phyloP scores from a whole-genome alignment of 2,888 invertebrate genomes.

The Eumacrocentrus americanus region DNA sequence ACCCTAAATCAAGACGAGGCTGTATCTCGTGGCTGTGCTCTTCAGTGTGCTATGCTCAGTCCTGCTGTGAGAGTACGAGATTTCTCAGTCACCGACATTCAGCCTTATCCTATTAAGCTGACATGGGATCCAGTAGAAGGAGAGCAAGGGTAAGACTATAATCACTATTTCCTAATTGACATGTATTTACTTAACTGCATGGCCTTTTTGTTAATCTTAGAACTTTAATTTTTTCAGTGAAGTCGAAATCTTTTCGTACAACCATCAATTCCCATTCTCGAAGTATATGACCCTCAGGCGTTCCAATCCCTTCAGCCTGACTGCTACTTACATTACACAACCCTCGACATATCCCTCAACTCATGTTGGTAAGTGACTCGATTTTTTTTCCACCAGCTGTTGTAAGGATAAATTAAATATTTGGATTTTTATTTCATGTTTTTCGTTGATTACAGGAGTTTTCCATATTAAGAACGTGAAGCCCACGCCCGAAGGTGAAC shows the following conservation, averaged over 20 bases:
- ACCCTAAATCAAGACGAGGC: constrained; percentile 99
- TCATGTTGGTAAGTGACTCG: constrained; percentile 77
- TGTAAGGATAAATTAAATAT: too few species aligned
- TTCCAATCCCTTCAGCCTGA: constrained; percentile 85
- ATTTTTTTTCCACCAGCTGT: too few species aligned
- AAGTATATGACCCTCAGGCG: constrained; percentile 93
- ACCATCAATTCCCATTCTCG: constrained; percentile 91
- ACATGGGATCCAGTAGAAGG: constrained; percentile 76
- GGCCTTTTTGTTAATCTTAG: not conserved
- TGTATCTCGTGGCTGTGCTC: constrained; percentile 93
- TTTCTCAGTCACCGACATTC: constrained; percentile 91
- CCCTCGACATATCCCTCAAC: constrained; percentile 76
- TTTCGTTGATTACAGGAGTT: constrained; percentile 64
- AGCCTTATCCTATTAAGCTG: constrained; percentile 86
- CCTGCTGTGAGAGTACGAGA: constrained; percentile 97
- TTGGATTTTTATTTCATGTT: not conserved
- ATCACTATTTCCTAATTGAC: too few species aligned
- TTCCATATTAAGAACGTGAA: constrained; percentile 84
- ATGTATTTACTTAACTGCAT: not conserved
- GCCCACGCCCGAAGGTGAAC: constrained; percentile 86
- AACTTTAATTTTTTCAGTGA: constrained; percentile 67
- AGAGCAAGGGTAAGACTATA: constrained; percentile 67
- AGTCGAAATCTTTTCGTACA: constrained; percentile 89
- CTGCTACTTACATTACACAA: constrained; percentile 79
- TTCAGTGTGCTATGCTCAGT: constrained; percentile 96